phyloP scores from a whole-genome alignment of 1,140 invertebrate genomes.

The Chymomyza costata region DNA sequence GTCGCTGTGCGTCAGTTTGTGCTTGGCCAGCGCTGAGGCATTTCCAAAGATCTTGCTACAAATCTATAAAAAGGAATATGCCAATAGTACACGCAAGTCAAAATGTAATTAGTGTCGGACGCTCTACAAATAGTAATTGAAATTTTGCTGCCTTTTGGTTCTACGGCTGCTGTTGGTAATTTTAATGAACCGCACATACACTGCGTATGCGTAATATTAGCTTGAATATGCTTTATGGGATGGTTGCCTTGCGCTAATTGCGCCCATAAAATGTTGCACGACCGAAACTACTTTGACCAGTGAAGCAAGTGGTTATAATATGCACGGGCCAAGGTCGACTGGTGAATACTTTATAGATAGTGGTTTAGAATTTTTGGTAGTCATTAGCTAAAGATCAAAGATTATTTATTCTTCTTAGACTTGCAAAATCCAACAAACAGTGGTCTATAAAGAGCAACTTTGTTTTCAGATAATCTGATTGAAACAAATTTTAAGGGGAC shows the following conservation, averaged over 20 bases:
- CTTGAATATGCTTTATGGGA: no score
- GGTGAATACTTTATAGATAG: no score
- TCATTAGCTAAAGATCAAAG: no score
- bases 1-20: slow-evolving; percentile 98
- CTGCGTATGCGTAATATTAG: slow-evolving; percentile 56
- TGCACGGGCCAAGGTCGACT: no score
- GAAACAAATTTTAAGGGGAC: no score
- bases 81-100: slow-evolving; percentile 6
- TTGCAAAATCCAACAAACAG: background rate
- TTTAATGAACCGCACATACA: slow-evolving; percentile 57
- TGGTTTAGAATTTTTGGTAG: no score
- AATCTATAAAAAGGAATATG: slow-evolving; percentile 78
- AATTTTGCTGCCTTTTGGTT: slow-evolving; percentile 18
- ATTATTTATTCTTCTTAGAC: no score
- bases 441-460: no score
- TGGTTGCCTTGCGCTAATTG: slow-evolving; percentile 13
- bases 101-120: slow-evolving; percentile 55
- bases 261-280: slow-evolving; percentile 11
- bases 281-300: no score
- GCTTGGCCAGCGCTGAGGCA: slow-evolving; percentile 96
- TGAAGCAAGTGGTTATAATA: no score
- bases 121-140: slow-evolving; percentile 34
- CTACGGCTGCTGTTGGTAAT: slow-evolving; percentile 28
- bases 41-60: slow-evolving; percentile 98
- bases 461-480: no score